Conservation (phyloP, 2,113 vertebrate species). For the Phyllopteryx taeniolatus region DNA sequence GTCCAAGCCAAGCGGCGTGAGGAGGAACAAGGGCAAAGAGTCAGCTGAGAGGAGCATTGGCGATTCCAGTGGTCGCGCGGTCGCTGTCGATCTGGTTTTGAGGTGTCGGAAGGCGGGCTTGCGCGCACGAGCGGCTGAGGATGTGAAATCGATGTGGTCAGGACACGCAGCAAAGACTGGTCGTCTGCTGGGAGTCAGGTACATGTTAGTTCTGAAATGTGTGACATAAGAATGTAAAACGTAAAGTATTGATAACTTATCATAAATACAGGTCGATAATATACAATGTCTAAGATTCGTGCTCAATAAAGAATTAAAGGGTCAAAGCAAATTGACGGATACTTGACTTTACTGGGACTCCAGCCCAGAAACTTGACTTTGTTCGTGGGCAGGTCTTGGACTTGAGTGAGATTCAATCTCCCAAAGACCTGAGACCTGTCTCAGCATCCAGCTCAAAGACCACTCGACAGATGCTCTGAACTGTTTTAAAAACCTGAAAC, state of each 20-base stretch:
- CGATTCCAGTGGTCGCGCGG: not conserved
- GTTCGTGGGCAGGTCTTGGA: not conserved
- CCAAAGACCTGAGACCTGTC: not conserved
- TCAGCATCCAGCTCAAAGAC: not conserved
- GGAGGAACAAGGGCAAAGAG: slow-evolving; percentile 27
- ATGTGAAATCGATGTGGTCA: slow-evolving; percentile 56
- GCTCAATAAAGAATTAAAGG: not conserved
- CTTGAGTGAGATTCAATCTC: not conserved
- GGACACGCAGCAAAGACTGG: slow-evolving; percentile 32
- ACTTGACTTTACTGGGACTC: not conserved
- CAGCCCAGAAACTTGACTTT: not conserved
- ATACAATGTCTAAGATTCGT: not conserved
- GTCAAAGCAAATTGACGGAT: not conserved
- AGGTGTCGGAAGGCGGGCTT: not conserved
- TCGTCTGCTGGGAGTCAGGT: slow-evolving; percentile 56
- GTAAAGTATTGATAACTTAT: not conserved
- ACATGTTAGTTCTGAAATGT: slow-evolving; percentile 25
- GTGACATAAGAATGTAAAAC: not conserved
- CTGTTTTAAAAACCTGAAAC: not conserved
- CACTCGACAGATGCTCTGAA: not conserved
- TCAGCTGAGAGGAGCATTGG: slow-evolving; percentile 41
- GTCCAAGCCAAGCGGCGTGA: slow-evolving; percentile 35
- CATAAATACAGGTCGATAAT: not conserved
- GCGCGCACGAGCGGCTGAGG: slow-evolving; percentile 19
- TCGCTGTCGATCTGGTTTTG: slow-evolving; percentile 22